phyloP scores from a whole-genome alignment of 2,113 vertebrate genomes.

The Sylvia atricapilla region DNA sequence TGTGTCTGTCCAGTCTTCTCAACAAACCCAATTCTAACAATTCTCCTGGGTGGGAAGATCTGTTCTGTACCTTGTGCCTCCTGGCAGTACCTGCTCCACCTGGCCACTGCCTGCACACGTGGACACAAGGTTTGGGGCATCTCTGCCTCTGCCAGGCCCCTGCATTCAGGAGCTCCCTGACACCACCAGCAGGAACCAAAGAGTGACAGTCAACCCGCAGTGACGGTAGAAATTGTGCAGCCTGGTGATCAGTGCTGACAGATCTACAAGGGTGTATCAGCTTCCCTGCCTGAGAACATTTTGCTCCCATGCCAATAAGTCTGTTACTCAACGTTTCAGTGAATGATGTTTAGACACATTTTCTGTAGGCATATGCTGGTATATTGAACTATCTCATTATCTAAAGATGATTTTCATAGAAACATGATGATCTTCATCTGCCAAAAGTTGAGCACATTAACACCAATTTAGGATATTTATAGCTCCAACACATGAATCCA shows the following conservation, averaged over 20 bases:
- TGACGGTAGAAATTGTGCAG: not conserved
- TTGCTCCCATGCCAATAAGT: not conserved
- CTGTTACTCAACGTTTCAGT: constrained; percentile 9
- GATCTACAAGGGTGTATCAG: not conserved
- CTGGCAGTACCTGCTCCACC: not conserved
- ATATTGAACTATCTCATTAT: constrained; percentile 31
- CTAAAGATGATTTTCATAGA: constrained; percentile 38
- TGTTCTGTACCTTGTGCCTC: not conserved
- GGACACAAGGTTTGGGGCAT: not conserved
- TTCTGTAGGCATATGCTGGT: constrained; percentile 47
- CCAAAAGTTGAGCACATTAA: constrained; percentile 15
- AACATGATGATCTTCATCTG: constrained; percentile 28
- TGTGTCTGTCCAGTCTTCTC: not conserved
- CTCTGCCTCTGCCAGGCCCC: not conserved
- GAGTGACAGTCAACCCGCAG: not conserved
- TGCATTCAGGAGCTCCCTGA: not conserved
- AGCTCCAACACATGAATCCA: not conserved
- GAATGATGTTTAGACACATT: constrained; percentile 51
- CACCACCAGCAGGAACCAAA: not conserved
- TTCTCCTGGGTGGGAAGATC: not conserved
- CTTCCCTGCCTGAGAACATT: not conserved
- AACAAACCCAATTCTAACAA: not conserved
- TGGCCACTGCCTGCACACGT: not conserved
- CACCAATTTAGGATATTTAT: constrained; percentile 11
- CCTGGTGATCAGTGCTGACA: not conserved